A percentile compares a stretch with the other conserved stretches of the same genome.
These are phyloP conservation scores for Lepidurus couesii DNA, from an alignment of 1,140 invertebrate genomes.

Conservation along the genomic window DNA sequence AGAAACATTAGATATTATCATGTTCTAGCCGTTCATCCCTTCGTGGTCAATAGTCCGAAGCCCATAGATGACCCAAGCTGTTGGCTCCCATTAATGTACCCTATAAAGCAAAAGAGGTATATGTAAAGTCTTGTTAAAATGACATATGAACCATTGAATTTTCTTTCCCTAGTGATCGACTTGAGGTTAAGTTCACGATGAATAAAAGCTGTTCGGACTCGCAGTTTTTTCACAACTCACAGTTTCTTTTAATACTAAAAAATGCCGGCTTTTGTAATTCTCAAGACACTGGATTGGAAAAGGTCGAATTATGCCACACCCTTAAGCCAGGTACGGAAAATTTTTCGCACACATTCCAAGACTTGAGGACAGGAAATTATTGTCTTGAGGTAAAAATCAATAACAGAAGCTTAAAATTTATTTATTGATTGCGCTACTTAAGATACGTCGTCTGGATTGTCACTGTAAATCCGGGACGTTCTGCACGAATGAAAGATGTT, in stretches of 20 bases:
- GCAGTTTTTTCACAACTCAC: neutral
- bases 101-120: too few relatives aligned
- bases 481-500: neutral
- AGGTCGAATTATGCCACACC: too few relatives aligned
- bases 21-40: neutral
- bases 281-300: too few relatives aligned
- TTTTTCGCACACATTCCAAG: neutral
- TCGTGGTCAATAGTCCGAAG: neutral
- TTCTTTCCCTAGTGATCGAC: neutral
- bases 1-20: too few relatives aligned
- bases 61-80: neutral
- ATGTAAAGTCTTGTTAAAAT: too few relatives aligned
- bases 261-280: too few relatives aligned
- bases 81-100: neutral
- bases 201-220: neutral
- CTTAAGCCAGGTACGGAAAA: too few relatives aligned
- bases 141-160: too few relatives aligned
- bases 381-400: neutral
- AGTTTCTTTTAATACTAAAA: too few relatives aligned
- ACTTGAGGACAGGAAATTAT: neutral
- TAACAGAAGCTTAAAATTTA: neutral
- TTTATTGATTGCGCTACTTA: neutral
- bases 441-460: neutral
- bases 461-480: neutral
- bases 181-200: neutral